phyloP scores from a whole-genome alignment of 2,797 vertebrate genomes.

The Lophotriccus pileatus region DNA sequence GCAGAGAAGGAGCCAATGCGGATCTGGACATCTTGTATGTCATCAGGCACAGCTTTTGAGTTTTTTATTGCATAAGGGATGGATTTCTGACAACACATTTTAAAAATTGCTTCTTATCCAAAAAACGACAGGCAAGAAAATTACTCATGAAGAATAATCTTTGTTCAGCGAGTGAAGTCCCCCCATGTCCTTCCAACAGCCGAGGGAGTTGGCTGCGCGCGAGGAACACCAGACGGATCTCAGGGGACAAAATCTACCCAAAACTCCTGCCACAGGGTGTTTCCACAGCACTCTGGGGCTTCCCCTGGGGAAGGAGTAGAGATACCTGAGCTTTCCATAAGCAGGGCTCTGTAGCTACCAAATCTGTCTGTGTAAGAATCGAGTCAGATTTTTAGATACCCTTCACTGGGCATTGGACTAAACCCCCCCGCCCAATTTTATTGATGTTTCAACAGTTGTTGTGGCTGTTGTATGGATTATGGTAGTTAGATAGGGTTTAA shows the following conservation, averaged over 20 bases:
- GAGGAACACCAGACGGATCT: background rate
- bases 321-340: background rate
- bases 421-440: background rate
- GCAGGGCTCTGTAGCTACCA: background rate
- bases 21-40: constrained; percentile 71
- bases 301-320: background rate
- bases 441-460: background rate
- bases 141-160: constrained; percentile 56
- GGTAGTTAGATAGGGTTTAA: background rate
- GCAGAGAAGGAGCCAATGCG: constrained; percentile 67
- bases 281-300: background rate
- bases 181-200: background rate
- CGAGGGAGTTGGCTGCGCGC: background rate
- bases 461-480: background rate
- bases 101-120: constrained; percentile 69
- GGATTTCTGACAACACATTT: constrained; percentile 74
- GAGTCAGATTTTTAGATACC: background rate
- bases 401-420: background rate
- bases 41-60: constrained; percentile 68
- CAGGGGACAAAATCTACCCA: background rate
- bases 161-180: constrained; percentile 31
- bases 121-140: constrained; percentile 62
- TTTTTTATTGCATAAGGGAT: constrained; percentile 70
- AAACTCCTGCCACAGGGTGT: background rate
- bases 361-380: background rate